Percentiles rank a stretch among this genome's conserved stretches.
Conservation (phyloP, 2,797 vertebrate species). For the Hoplostethus atlanticus region DNA sequence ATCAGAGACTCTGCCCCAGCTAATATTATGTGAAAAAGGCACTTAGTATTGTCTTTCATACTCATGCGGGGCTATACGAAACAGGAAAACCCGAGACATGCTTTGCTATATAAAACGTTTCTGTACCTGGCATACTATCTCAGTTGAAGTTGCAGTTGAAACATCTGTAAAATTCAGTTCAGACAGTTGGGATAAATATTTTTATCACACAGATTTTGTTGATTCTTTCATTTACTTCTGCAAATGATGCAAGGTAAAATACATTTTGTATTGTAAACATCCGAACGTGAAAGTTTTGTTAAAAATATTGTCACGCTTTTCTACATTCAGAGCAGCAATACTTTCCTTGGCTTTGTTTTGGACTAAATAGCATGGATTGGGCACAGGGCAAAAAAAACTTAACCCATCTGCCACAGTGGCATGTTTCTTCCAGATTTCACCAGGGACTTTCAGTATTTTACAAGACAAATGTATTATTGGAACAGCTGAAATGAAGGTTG, state of each 20-base stretch:
- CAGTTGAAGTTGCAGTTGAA: not conserved
- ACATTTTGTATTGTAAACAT: not conserved
- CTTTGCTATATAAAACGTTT: not conserved
- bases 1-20: not conserved
- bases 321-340: no score
- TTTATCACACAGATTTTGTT: not conserved
- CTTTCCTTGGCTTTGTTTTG: no score
- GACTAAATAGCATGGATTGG: no score
- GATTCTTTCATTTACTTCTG: slow-evolving; percentile 23
- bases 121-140: not conserved
- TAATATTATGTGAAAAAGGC: not conserved
- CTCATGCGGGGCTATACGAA: not conserved
- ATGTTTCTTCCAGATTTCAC: no score
- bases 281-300: not conserved
- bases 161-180: not conserved
- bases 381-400: no score
- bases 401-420: no score
- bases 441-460: no score
- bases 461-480: no score
- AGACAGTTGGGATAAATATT: not conserved
- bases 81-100: not conserved
- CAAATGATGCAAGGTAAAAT: not conserved
- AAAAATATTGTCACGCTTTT: no score
- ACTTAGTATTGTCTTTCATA: not conserved
- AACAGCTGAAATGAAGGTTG: no score